phyloP scores from a whole-genome alignment of 2,888 invertebrate species.

The Taphrorychus bicolor region DNA sequence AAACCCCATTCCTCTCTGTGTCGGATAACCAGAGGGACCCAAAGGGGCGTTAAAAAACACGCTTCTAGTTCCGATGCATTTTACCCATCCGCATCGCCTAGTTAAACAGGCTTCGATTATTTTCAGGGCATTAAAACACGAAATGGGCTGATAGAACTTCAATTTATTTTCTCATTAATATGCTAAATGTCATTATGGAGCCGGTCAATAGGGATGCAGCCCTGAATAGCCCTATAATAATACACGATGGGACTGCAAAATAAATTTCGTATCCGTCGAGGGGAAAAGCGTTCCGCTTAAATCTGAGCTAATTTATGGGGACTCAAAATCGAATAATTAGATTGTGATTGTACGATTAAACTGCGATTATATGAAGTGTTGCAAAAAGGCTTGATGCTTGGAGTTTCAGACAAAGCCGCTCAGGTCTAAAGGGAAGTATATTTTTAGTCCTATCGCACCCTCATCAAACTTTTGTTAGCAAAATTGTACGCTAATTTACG shows the following conservation, averaged over 20 bases:
- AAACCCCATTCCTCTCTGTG: not conserved
- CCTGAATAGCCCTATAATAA: constrained; percentile 36
- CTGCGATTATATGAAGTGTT: not conserved
- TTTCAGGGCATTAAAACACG: constrained; percentile 43
- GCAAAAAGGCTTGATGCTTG: too few relatives aligned
- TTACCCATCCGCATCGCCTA: not conserved
- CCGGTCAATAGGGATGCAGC: constrained; percentile 32
- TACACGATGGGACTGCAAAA: constrained; percentile 36
- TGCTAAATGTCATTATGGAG: constrained; percentile 52
- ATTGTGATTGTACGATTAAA: not conserved
- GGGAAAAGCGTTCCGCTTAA: constrained; percentile 12
- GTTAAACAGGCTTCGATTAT: constrained; percentile 13
- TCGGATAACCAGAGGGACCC: not conserved
- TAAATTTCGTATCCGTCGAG: constrained; percentile 25
- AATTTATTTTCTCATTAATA: constrained; percentile 55
- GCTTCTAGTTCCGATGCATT: not conserved
- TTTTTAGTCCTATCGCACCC: not conserved
- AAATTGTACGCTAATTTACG: not conserved
- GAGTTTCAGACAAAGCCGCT: not conserved
- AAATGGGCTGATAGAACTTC: constrained; percentile 51
- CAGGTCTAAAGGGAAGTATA: not conserved
- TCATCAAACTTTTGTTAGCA: not conserved
- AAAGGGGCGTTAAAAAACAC: not conserved
- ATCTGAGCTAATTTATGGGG: constrained; percentile 22
- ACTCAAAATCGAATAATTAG: constrained; percentile 6